These are phyloP conservation scores for Gambusia yucatana DNA, from an alignment of 2,797 vertebrate genomes.

Conservation along the genomic window DNA sequence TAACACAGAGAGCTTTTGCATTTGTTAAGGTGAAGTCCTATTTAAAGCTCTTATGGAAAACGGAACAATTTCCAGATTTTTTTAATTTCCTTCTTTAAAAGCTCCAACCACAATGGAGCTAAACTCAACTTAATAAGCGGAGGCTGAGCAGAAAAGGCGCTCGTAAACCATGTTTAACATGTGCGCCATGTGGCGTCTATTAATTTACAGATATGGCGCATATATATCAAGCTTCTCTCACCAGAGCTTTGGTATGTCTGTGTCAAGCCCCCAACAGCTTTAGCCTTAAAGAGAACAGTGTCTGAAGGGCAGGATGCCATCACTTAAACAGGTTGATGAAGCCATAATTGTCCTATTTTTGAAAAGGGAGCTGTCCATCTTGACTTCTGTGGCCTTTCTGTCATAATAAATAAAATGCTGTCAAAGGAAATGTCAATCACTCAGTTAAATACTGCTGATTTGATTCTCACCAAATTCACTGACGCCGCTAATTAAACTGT, in stretches of 20 bases:
- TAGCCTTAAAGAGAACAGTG: background rate
- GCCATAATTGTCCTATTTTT: background rate
- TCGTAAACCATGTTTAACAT: background rate
- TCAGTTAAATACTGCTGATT: background rate
- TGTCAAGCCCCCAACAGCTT: background rate
- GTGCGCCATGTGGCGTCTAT: background rate
- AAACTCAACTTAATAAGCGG: background rate
- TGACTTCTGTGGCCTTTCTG: background rate
- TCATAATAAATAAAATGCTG: background rate
- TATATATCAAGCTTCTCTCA: conserved; percentile 1
- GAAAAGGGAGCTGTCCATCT: background rate
- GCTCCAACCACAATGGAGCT: background rate
- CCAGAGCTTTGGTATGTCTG: conserved; percentile 3
- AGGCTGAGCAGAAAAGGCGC: background rate
- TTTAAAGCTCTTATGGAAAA: background rate
- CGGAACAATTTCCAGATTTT: background rate
- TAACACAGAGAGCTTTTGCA: background rate
- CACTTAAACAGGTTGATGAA: background rate
- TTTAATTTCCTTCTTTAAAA: background rate
- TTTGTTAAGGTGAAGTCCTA: background rate
- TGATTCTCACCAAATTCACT: background rate
- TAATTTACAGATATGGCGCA: background rate
- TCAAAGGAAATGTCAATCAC: background rate
- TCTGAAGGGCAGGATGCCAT: background rate
- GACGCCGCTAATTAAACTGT: background rate